Evolutionary conservation across 2,888 invertebrate species (phyloP), one percentile per base, ranked within the genome.

Genomic region (Limnephilus lunatus): DNA sequence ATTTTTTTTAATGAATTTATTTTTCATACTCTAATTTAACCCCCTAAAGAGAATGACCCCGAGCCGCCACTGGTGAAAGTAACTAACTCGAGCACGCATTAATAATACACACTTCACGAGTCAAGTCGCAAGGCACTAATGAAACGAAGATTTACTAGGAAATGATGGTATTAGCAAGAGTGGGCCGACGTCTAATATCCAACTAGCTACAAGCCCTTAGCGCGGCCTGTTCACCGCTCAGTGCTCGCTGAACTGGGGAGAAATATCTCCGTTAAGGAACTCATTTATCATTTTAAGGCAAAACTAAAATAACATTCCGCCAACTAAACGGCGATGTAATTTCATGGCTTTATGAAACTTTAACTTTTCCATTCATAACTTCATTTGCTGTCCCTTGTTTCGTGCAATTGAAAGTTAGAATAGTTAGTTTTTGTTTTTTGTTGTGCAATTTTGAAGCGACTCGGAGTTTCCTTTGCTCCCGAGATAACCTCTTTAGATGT

Each of bases 361-460:
- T 83, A 83, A 83, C 83, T 83, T 83, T 83, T 35, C 83, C 83
- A 83, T 83, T 83, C 25, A 31, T 83, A 83, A 83, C 32, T 83
- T 83, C 83, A 83, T 32, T 83, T 83, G 83, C 31, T 14, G 31
- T 30, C 9, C 83, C 83, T 32, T 31, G 83, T 83, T 83, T 83
- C 25, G 31, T 35, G 35, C 83, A 83, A 83, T 83, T 83, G 35
- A 83, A 83, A 83, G 25, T 83, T 32, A 31, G 35, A 35, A 35
- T 35, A 83, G 31, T 83, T 68, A 25, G 19, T 53, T 68, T 19
- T 68, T 25, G 19, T 7, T 4, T 68, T 68, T 68, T 25, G 7
- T 25, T 68, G 53, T 5, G 14, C 53, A 68, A 25, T 68, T 68
- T 68, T 68, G 53, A 1, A 68, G 25, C 25, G 25, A 68, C 53